phyloP scores from a whole-genome alignment of 2,888 invertebrate species.

The Cephus runcator region DNA sequence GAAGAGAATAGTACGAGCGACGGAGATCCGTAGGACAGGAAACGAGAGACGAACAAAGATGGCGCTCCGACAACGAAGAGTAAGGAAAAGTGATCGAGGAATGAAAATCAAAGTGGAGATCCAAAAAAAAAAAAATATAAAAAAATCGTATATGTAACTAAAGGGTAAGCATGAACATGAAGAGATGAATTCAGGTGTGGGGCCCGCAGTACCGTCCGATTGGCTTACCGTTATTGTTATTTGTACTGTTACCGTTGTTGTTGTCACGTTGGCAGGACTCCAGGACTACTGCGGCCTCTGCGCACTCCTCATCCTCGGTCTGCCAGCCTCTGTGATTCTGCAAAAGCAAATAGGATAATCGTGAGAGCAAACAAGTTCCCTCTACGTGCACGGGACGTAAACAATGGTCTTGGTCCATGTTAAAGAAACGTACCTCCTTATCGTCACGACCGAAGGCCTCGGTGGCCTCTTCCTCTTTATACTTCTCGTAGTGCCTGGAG shows the following conservation, averaged over 20 bases:
- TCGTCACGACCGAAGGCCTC: slow-evolving; percentile 56
- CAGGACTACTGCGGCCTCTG: slow-evolving; percentile 61
- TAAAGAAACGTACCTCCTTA: slow-evolving; percentile 56
- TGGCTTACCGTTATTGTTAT: slow-evolving; percentile 60
- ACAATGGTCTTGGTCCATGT: not conserved
- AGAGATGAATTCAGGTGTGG: slow-evolving; percentile 37
- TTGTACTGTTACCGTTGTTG: slow-evolving; percentile 55
- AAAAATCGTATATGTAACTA: not conserved
- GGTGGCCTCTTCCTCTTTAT: slow-evolving; percentile 59
- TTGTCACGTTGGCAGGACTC: slow-evolving; percentile 62
- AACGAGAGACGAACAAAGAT: not conserved
- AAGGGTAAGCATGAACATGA: not conserved
- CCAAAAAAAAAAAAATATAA: not conserved
- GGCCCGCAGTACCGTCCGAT: slow-evolving; percentile 40
- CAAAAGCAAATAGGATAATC: not conserved
- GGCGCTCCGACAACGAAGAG: not conserved
- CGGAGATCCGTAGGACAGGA: not conserved
- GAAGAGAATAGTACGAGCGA: not conserved
- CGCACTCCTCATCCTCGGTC: slow-evolving; percentile 64
- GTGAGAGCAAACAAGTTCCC: slow-evolving; percentile 3
- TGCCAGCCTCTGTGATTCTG: slow-evolving; percentile 63
- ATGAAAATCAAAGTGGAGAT: slow-evolving; percentile 6
- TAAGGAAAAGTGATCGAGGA: not conserved
- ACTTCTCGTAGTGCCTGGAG: slow-evolving; percentile 50
- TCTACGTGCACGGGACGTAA: not conserved